A percentile compares a stretch with the other conserved stretches of the same genome.
Evolutionary conservation across 2,888 invertebrate species (phyloP).

Genomic region (Drosophila ezoana): DNA sequence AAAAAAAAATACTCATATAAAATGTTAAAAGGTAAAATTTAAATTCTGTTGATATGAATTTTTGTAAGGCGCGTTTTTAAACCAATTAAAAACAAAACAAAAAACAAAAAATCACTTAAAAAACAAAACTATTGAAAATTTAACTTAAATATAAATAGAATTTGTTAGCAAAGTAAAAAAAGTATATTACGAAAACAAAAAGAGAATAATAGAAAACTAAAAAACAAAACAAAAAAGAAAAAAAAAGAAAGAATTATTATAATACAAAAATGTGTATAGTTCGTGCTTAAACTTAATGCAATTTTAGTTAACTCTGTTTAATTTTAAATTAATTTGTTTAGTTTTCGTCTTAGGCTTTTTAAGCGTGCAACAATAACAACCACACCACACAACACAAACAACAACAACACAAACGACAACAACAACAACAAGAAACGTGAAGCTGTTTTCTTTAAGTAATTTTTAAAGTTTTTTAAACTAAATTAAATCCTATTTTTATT

Average conservation of each 20-base stretch:
- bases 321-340: slow-evolving; percentile 79
- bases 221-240: slow-evolving; percentile 23
- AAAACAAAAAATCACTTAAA: slow-evolving; percentile 35
- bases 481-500: slow-evolving; percentile 72
- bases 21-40: slow-evolving; percentile 60
- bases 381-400: slow-evolving; percentile 34
- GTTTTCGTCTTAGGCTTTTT: slow-evolving; percentile 60
- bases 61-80: slow-evolving; percentile 70
- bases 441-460: slow-evolving; percentile 82
- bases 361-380: slow-evolving; percentile 48
- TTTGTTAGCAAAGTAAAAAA: slow-evolving; percentile 80
- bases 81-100: slow-evolving; percentile 62
- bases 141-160: slow-evolving; percentile 80
- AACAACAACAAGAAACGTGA: slow-evolving; percentile 67
- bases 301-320: slow-evolving; percentile 82
- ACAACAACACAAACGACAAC: no score
- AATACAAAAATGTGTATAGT: slow-evolving; percentile 72
- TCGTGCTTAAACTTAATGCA: slow-evolving; percentile 76
- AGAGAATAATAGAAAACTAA: slow-evolving; percentile 48
- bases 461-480: slow-evolving; percentile 78
- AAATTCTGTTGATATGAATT: slow-evolving; percentile 82
- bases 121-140: slow-evolving; percentile 72
- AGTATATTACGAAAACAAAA: slow-evolving; percentile 46
- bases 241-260: slow-evolving; percentile 18
- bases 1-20: slow-evolving; percentile 54